Evolutionary conservation across 2,113 vertebrate species (phyloP).

Genomic region (Chaenogobius annularis): DNA sequence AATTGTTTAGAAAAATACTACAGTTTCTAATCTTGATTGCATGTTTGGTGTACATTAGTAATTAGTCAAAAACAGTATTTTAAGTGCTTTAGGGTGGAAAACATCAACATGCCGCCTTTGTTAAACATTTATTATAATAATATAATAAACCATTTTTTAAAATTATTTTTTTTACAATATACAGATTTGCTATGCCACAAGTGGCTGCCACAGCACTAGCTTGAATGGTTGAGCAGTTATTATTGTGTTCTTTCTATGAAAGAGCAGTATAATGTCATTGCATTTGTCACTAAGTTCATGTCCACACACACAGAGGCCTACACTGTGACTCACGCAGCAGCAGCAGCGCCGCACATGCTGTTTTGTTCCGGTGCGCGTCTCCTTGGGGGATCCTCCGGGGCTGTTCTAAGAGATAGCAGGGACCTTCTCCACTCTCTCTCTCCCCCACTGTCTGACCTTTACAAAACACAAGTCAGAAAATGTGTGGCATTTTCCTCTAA

Average conservation of each 20-base stretch:
- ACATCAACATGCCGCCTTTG: no score
- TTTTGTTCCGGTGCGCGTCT: constrained; percentile 40
- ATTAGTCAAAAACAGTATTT: no score
- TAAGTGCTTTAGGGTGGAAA: no score
- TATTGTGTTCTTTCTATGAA: constrained; percentile 45
- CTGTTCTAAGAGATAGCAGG: constrained; percentile 61
- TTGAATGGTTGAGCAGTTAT: constrained; percentile 29
- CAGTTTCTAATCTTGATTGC: no score
- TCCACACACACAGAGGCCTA: constrained; percentile 15
- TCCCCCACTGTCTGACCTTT: constrained; percentile 64
- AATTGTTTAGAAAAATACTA: no score
- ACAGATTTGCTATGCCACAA: not conserved
- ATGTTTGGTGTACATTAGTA: no score
- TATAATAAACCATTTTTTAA: not conserved
- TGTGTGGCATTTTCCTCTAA: constrained; percentile 62
- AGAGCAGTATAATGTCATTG: constrained; percentile 31
- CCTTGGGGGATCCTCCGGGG: constrained; percentile 49
- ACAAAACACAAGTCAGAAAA: constrained; percentile 61
- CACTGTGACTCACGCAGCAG: constrained; percentile 13
- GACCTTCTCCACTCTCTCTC: constrained; percentile 34
- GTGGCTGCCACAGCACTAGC: not conserved
- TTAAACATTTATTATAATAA: not conserved
- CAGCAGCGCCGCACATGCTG: constrained; percentile 42
- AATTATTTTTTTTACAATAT: no score
- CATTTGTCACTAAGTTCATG: constrained; percentile 32